Conservation (phyloP, 2,113 vertebrate species). For the Perognathus longimembris region DNA sequence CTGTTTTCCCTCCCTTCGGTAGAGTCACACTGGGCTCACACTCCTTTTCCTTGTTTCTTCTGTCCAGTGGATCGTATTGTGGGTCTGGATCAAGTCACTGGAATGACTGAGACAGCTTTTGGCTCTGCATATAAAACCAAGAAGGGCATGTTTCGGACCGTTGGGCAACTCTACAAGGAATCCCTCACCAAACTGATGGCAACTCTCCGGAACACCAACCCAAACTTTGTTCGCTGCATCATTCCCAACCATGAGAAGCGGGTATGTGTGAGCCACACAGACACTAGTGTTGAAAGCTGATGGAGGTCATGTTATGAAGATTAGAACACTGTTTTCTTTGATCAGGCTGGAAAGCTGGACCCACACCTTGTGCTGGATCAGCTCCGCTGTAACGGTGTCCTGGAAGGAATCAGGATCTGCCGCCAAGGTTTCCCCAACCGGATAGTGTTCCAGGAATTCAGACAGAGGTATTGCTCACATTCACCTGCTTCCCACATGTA, state of each 20-base stretch:
- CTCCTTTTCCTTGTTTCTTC: constrained; percentile 31
- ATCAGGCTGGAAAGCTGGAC: constrained; percentile 96
- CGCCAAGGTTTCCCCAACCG: constrained; percentile 99
- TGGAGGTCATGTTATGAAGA: fast-evolving
- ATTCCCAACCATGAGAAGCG: constrained; percentile 99
- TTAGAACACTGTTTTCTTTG: constrained; percentile 37
- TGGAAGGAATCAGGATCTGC: constrained; percentile 98
- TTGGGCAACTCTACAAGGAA: constrained; percentile 98
- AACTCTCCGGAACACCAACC: constrained; percentile 98
- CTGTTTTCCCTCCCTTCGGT: not conserved
- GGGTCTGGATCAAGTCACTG: constrained; percentile 97
- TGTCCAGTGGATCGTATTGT: constrained; percentile 96
- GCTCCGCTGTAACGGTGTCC: constrained; percentile 96
- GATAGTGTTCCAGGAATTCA: constrained; percentile 99
- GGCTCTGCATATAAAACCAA: constrained; percentile 98
- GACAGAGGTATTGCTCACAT: constrained; percentile 91
- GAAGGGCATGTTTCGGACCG: constrained; percentile 98
- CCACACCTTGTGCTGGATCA: constrained; percentile 98
- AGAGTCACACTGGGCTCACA: not conserved
- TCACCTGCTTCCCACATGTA: not conserved
- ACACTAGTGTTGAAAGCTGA: fast-evolving
- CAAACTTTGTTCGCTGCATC: constrained; percentile 99
- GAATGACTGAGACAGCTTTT: constrained; percentile 97
- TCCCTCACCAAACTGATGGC: constrained; percentile 98
- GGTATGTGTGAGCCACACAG: constrained; percentile 82